Conservation (phyloP, 2,113 vertebrate genomes). For the Anguilla rostrata region DNA sequence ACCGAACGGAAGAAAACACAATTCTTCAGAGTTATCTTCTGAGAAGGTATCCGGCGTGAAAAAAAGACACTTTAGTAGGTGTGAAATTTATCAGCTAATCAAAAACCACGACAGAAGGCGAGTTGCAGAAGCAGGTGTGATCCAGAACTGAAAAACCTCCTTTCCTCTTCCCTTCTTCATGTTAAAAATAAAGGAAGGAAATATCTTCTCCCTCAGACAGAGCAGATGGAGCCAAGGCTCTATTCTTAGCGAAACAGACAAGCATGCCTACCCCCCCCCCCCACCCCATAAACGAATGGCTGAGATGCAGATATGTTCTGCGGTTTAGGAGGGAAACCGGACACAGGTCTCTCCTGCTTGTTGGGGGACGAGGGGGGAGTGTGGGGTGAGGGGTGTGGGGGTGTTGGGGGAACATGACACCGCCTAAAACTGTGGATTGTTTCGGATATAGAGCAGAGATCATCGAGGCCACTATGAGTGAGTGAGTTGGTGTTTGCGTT, state of each 20-base stretch:
- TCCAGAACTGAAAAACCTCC: not conserved
- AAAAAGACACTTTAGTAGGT: not conserved
- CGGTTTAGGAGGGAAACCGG: slow-evolving; percentile 30
- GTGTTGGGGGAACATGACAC: too few species aligned
- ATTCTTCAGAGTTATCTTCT: not conserved
- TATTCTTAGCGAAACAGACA: slow-evolving; percentile 32
- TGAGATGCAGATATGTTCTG: slow-evolving; percentile 29
- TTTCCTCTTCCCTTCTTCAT: slow-evolving; percentile 1
- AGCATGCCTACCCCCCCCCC: slow-evolving; percentile 1
- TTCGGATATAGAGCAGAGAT: too few species aligned
- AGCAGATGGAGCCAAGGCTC: slow-evolving; percentile 28
- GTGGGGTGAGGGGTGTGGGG: too few species aligned
- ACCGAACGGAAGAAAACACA: not conserved
- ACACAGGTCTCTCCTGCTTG: slow-evolving; percentile 20
- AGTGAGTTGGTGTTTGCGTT: too few species aligned
- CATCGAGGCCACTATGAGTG: too few species aligned
- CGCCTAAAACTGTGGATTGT: too few species aligned
- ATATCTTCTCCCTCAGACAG: slow-evolving; percentile 10
- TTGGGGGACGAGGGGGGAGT: too few species aligned
- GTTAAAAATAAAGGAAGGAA: slow-evolving; percentile 24
- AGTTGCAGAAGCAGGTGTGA: not conserved
- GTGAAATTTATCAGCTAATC: not conserved
- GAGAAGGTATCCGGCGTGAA: not conserved
- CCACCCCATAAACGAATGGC: not conserved
- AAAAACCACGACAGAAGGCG: not conserved